phyloP scores from a whole-genome alignment of 64 coral and sea anemone genomes.

The Stichodactyla mertensii region DNA sequence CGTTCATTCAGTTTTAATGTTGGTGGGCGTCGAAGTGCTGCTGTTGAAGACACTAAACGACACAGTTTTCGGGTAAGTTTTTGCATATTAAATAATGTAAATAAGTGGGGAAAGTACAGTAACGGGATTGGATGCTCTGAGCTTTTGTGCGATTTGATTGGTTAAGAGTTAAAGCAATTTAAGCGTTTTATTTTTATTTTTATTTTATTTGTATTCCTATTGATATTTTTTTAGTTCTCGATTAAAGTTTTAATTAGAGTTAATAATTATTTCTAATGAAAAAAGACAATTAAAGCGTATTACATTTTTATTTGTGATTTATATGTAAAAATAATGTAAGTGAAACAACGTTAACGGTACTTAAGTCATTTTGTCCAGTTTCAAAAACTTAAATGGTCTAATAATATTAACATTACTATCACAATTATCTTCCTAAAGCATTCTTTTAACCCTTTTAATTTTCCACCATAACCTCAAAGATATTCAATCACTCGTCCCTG shows the following conservation, averaged over 20 bases:
- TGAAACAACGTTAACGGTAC: too few species aligned
- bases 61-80: constrained; percentile 84
- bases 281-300: too few species aligned
- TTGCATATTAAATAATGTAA: not conserved
- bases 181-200: too few species aligned
- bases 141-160: not conserved
- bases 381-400: too few species aligned
- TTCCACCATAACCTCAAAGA: not conserved
- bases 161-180: too few species aligned
- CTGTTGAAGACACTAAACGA: constrained; percentile 48
- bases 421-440: not conserved
- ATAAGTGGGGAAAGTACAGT: not conserved
- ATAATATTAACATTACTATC: not conserved
- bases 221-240: too few species aligned
- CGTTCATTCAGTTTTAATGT: constrained; percentile 64
- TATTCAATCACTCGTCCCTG: not conserved
- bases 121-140: not conserved
- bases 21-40: constrained; percentile 36
- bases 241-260: too few species aligned
- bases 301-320: too few species aligned
- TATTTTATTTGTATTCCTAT: too few species aligned
- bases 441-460: constrained; percentile 2
- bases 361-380: too few species aligned
- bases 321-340: too few species aligned
- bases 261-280: too few species aligned